A percentile compares a stretch with the other conserved stretches of the same genome.
Evolutionary conservation across 2,113 vertebrate species (phyloP).

Genomic region (Platycercus adscitus): DNA sequence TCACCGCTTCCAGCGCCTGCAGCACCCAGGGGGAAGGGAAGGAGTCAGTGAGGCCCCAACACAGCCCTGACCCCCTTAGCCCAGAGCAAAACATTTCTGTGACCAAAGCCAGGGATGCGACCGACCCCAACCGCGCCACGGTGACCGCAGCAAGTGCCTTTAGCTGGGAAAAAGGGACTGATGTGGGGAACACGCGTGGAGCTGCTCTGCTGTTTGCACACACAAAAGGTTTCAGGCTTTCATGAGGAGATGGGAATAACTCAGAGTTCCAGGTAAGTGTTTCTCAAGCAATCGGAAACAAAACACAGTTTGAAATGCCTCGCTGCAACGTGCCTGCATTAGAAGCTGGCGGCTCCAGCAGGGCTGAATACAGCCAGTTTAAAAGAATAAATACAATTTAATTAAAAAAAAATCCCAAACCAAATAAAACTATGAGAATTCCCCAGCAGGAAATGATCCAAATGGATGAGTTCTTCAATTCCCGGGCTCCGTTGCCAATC

Average conservation of each 20-base stretch:
- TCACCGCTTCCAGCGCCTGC: conserved; percentile 94
- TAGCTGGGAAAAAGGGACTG: not conserved
- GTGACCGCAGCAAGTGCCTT: not conserved
- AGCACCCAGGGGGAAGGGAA: not conserved
- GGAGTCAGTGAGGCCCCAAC: not conserved
- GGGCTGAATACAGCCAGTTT: not conserved
- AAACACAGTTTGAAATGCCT: not conserved
- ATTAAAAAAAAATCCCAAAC: not conserved
- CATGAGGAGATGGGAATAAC: not conserved
- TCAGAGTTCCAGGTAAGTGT: not conserved
- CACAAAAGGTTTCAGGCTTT: not conserved
- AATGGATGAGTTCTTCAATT: not conserved
- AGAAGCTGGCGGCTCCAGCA: not conserved
- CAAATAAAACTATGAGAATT: not conserved
- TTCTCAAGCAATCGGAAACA: not conserved
- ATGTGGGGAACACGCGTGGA: fast-evolving
- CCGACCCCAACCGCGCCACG: not conserved
- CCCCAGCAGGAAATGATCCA: not conserved
- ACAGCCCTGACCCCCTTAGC: not conserved
- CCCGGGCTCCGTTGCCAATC: not conserved
- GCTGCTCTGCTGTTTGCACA: not conserved
- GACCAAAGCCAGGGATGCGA: not conserved
- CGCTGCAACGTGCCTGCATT: not conserved
- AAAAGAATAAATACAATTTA: not conserved
- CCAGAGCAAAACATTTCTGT: not conserved